These are phyloP conservation scores for Dipodomys ordii DNA, from an alignment of 2,113 vertebrate species.

Conservation along the genomic window DNA sequence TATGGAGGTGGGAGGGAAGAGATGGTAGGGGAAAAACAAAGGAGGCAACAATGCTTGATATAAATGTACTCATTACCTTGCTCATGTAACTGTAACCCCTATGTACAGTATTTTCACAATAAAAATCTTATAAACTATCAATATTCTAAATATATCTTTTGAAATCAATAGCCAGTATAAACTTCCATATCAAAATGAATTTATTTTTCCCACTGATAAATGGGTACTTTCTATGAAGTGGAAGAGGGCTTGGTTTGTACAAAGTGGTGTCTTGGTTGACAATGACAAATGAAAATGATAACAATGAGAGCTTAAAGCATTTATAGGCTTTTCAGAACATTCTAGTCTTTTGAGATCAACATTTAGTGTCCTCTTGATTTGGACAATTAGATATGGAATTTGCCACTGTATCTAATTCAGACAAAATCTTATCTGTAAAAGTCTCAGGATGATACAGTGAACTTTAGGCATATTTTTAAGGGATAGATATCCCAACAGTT, in stretches of 20 bases:
- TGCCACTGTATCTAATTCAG: background rate
- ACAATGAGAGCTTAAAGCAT: background rate
- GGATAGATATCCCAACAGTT: background rate
- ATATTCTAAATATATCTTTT: conserved; percentile 5
- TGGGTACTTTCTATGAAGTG: background rate
- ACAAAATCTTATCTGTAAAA: background rate
- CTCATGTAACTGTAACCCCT: no score
- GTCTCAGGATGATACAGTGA: background rate
- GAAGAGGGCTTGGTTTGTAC: background rate
- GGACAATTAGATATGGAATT: background rate
- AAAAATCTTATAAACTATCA: background rate
- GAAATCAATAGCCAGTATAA: background rate
- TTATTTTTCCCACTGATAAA: conserved; percentile 7
- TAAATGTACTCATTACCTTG: no score
- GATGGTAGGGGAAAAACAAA: no score
- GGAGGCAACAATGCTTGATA: no score
- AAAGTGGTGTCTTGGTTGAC: background rate
- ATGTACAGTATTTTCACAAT: no score
- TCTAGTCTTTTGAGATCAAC: background rate
- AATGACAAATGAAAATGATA: background rate
- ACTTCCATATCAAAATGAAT: conserved; percentile 43
- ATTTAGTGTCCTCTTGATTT: background rate
- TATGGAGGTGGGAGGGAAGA: no score
- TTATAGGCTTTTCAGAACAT: conserved; percentile 7
- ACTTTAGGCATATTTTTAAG: conserved; percentile 26